Base-by-base conservation (phyloP, 2,113 vertebrate species). In the Sapayoa aenigma region DNA sequence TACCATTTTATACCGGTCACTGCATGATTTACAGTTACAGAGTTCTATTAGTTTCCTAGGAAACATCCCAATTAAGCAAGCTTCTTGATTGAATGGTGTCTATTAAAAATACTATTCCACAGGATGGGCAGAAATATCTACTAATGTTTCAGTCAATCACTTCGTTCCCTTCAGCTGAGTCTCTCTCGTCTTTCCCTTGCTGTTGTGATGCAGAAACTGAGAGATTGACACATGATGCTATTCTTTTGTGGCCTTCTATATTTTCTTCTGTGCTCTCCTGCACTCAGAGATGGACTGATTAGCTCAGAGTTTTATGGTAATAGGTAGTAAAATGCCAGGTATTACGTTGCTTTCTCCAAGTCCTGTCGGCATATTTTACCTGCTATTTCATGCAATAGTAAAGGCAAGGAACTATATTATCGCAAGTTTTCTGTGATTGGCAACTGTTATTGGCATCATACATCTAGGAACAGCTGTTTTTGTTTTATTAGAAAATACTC, bases 401-500 rank as follows among this genome's bases (percentile, higher is more conserved):
- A 93, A 93, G 66, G 62, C 76, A 87, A 87, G 78, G 63, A 46
- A 84, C 49, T 95, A 59, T 39, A 84, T 81, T 89, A 93, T 89
- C 69, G 62, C 66, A 92, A 89, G 81, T 82, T 90, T 93, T 91
- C 72, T 76, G 42, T 87, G 93, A 96, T 78, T 96, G 92, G 88
- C 88, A 96, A 94, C 88, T 73, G 41, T 92, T 96, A 91, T 17
- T 97, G 96, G 95, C 95, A 94, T 90, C 77, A 82, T 90, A 46
- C 84, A 94, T 92, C 83, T 78, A 96, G 92, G 79, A 97, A 97
- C 95, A 97, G 90, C 80, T 97, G 96, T 89, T 96, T 88, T 93
- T 97, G 92, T 95, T 96, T 96, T 95, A 95, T 96, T 96, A 96
- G 88, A 95, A 95, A 96, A 95, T 82, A 87, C 88, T 92, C 83